A percentile compares a stretch with the other conserved stretches of the same genome.
Evolutionary conservation across 2,113 vertebrate species (phyloP).

Genomic region (Lophochroa leadbeateri): DNA sequence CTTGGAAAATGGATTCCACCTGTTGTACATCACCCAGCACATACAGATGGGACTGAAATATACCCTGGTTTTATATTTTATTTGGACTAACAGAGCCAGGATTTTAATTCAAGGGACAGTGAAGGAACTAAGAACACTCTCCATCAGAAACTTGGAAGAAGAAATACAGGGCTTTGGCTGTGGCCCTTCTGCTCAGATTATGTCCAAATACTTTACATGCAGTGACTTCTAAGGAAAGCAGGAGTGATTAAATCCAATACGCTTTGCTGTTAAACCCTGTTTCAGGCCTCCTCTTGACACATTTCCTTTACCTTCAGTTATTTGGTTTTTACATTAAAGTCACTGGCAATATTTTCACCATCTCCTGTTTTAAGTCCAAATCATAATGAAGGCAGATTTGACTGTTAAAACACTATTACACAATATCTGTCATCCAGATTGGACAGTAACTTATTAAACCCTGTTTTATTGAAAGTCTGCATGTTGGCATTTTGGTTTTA

Average conservation of each 20-base stretch:
- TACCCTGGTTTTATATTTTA: conserved; percentile 29
- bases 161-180: conserved; percentile 4
- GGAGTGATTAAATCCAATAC: not conserved
- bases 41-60: conserved; percentile 33
- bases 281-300: conserved; percentile 26
- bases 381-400: conserved; percentile 4
- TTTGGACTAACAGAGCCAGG: conserved; percentile 43
- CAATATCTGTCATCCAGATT: conserved; percentile 45
- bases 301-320: conserved; percentile 28
- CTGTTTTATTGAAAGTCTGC: conserved; percentile 17
- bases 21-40: conserved; percentile 29
- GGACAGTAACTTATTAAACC: conserved; percentile 14
- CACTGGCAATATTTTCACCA: conserved; percentile 21
- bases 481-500: conserved; percentile 25
- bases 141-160: conserved; percentile 51
- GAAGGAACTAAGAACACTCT: conserved; percentile 33
- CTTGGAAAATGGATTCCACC: conserved; percentile 34
- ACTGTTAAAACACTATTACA: not conserved
- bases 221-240: conserved; percentile 14
- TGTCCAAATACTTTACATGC: conserved; percentile 34
- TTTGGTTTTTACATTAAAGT: conserved; percentile 46
- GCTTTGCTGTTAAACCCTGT: conserved; percentile 24
- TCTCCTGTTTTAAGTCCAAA: conserved; percentile 7
- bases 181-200: conserved; percentile 24
- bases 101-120: conserved; percentile 55